Base-by-base conservation (phyloP, 2,113 vertebrate species). In the Anthoscopus minutus region DNA sequence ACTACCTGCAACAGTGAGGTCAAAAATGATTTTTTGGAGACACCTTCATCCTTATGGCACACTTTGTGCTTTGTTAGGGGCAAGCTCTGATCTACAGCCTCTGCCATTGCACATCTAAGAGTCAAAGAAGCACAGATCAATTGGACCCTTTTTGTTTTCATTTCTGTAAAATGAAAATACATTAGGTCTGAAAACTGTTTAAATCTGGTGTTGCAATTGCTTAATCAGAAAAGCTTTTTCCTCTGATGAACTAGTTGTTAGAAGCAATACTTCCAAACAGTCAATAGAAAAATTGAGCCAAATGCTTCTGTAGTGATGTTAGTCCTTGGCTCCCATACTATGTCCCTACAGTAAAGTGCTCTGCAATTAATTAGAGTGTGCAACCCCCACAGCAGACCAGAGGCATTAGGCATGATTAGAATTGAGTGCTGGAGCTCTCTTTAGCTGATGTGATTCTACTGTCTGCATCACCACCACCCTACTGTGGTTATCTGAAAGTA, bases 181-280 rank as follows among this genome's bases (percentile, higher is more conserved):
- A 21, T 86, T 79, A 89, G 27, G 33, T 82, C 58, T 78, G 44
- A 78, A 96, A 95, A 92, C 18, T 80, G 54, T 79, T 92, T 91
- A 88, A 91, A 92, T 58, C 73, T 5, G 2, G 20, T 74, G 40
- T 15, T 72, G 66, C 81, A 95, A 82, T 24, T 73, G 42, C 78
- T 95, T 95, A 91, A 91, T 91, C 89, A 96, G 70, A 85, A 94
- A 95, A 91, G 70, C 54, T 82, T 82, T 94, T 94, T 73, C 58
- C 73, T 80, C 71, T 93, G 91, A 91, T 94, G 70, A 91, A 80
- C 70, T 82, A 65, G 57, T 72, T 87, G 66, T 80, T 85, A 85
- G 71, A 87, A 89, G 74, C 33, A 95, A 31, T 85, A 51, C 22
- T 89, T 93, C 44, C 61, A 88, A 73, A 78, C 3, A 86, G 62